These are phyloP conservation scores for Anser cygnoides DNA, from an alignment of 2,113 vertebrate species.

Conservation along the genomic window DNA sequence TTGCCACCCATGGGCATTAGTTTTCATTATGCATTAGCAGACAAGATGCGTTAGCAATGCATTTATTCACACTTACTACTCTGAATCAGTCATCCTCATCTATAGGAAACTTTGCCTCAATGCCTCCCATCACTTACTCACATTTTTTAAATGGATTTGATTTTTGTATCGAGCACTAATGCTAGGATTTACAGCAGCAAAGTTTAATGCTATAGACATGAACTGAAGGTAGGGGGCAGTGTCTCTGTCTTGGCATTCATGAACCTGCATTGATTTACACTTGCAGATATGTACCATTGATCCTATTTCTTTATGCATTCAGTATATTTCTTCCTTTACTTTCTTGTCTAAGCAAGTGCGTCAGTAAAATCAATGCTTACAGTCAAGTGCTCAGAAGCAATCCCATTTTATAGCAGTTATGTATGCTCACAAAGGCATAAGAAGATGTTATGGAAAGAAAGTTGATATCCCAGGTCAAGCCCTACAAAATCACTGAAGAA, in stretches of 20 bases:
- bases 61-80: not conserved
- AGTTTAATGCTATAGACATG: not conserved
- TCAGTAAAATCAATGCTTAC: not conserved
- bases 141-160: not conserved
- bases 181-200: not conserved
- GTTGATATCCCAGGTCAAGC: not conserved
- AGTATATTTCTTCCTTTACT: not conserved
- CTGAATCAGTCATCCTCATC: not conserved
- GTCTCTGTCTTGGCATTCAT: not conserved
- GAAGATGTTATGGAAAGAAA: not conserved
- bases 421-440: not conserved
- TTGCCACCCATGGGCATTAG: rapidly evolving
- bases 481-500: not conserved
- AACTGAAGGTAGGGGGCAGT: not conserved
- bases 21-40: not conserved
- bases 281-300: not conserved
- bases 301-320: not conserved
- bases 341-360: not conserved
- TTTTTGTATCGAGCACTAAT: not conserved
- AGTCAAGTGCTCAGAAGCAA: not conserved
- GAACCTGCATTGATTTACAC: not conserved
- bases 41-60: not conserved
- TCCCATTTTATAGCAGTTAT: not conserved
- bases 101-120: not conserved
- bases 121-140: not conserved